Base-by-base conservation (phyloP, 2,888 invertebrate species). In the Agrochola lota region DNA sequence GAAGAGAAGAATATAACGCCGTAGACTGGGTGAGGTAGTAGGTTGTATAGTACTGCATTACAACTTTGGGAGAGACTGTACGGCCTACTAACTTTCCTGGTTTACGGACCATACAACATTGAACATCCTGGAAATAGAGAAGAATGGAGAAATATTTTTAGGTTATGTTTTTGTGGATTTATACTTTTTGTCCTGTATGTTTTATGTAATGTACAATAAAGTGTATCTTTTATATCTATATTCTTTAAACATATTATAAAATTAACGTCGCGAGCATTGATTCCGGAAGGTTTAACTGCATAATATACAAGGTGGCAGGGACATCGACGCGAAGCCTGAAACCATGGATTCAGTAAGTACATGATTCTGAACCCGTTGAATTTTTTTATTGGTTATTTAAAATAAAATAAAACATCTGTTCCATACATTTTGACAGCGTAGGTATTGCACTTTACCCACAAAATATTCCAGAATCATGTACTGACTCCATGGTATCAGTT, bases 11-110 rank as follows among this genome's bases (percentile, higher is more conserved):
- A 9, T 3, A 43, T n/a, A 87, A 85, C 90, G 57, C 94, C 94
- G 95, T 95, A 93, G 97, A 97, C 97, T 97, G 97, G 98, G 97
- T 99, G 99, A 99, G 99, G 99, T 99, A 99, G 99, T 99, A 98
- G 99, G 99, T 99, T 99, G 99, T 99, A 99, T 99, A 98, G 99
- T 99, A 98, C 97, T 98, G 98, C 97, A 98, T 98, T 98, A 98
- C 98, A 98, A 98, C 97, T 96, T 97, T 97, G 97, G 98, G 98
- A 98, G 98, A 92, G 91, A 98, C 99, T 99, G 98, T 99, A 98
- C 98, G 98, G 98, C 98, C 98, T 99, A 98, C 99, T 99, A 99
- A 98, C 99, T 99, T 99, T 98, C 98, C 98, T 97, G 95, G 97
- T 97, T 95, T 95, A 94, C 94, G 97, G 94, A 55, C 17, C n/a